Base-by-base conservation (phyloP, 2,888 invertebrate species). In the Agrenia bidenticulata region DNA sequence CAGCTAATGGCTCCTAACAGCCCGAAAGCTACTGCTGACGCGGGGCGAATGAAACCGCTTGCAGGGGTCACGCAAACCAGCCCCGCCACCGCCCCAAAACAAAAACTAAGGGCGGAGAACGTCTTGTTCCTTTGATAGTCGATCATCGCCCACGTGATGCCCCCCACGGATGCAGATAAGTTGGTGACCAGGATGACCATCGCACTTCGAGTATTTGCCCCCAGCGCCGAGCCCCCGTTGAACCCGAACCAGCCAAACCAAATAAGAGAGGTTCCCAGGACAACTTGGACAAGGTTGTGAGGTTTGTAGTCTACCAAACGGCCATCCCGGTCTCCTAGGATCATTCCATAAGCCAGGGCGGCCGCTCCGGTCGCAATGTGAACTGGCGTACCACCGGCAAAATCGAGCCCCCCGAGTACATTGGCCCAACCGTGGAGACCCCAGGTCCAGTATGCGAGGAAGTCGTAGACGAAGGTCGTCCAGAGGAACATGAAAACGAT, bases 231-330 rank as follows among this genome's bases (percentile, higher is more conserved):
- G 19, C 69, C 69, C n/a, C 62, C 66, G 26, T 70, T 70, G 49
- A 70, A 70, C 13, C 73, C 73, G 56, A 73, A 73, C 73, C 73
- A 73, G 1, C 71, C 71, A 27, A 68, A 56, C 73, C 73, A 73
- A 9, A 73, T 71, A n/a, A 73, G 39, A 0, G 64, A 57, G 1
- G 73, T 73, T 17, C 73, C 73, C 7, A 71, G 56, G 9, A 69
- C 60, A 2, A 73, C 73, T 62, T 73, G 69, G n/a, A 69, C 66
- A 13, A 73, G 42, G 49, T 68, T 71, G 50, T 73, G 73, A 0
- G 73, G 68, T 37, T 64, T 69, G 61, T 70, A 70, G 5, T 66
- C 50, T 21, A 56, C 53, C 45, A 49, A 37, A 4, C 54, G 56
- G 2, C 63, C 62, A 26, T 67, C 70, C 11, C 73, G 55, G n/a